Evolutionary conservation across 2,113 vertebrate genomes (phyloP).

Genomic region (Hippocampus mohnikei): DNA sequence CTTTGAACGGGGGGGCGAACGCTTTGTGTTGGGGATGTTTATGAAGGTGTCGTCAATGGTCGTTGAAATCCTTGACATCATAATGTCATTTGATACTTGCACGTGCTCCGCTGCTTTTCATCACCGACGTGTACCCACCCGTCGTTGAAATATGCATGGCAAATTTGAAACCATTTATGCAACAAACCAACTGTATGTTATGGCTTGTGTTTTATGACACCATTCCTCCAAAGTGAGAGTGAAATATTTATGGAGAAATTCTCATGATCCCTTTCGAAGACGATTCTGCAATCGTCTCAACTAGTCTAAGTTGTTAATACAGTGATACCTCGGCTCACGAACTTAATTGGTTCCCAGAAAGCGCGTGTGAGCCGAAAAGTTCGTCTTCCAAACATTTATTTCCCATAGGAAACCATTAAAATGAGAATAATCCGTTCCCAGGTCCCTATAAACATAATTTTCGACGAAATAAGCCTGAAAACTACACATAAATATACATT

Average conservation of each 20-base stretch:
- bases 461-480: no score
- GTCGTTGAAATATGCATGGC: neutral
- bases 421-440: no score
- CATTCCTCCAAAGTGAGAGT: neutral
- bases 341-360: no score
- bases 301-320: no score
- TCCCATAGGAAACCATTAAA: no score
- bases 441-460: no score
- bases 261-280: neutral
- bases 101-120: neutral
- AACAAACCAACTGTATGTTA: neutral
- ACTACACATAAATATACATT: no score
- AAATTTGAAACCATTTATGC: neutral
- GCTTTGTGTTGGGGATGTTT: constrained; percentile 30
- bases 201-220: neutral
- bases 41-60: constrained; percentile 7
- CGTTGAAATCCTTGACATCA: neutral
- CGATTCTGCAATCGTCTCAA: neutral
- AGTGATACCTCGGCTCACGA: no score
- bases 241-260: neutral
- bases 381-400: no score
- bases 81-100: neutral
- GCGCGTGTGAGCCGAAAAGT: no score
- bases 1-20: constrained; percentile 19
- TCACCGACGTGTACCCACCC: neutral